Conservation (phyloP, 2,797 vertebrate species). For the Hydrolagus colliei region DNA sequence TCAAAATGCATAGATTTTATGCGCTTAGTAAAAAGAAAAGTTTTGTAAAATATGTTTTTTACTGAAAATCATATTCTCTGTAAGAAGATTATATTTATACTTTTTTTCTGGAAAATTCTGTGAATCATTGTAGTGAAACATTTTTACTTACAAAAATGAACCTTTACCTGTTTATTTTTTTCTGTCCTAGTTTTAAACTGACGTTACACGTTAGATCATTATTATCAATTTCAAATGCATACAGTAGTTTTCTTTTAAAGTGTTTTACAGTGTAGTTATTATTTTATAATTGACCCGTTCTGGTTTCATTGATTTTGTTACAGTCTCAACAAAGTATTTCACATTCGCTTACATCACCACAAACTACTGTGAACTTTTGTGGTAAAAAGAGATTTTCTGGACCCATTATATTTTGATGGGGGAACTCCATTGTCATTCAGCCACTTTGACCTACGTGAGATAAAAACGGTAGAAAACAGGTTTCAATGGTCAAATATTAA, state of each 20-base stretch:
- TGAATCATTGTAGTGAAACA: conserved; percentile 51
- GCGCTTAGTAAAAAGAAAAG: conserved; percentile 60
- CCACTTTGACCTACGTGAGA: background rate
- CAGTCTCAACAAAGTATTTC: conserved; percentile 11
- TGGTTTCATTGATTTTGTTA: conserved; percentile 30
- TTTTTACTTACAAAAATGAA: conserved; percentile 29
- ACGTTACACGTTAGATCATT: conserved; percentile 29
- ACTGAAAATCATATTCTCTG: conserved; percentile 65
- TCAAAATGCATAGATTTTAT: conserved; percentile 40
- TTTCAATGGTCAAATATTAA: background rate
- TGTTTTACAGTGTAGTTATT: conserved; percentile 30
- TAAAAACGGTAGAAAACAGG: background rate
- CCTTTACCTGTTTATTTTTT: conserved; percentile 23
- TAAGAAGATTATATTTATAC: conserved; percentile 77
- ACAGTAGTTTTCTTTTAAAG: conserved; percentile 29
- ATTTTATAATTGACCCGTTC: conserved; percentile 26
- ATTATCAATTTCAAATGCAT: conserved; percentile 25
- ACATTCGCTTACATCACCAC: conserved; percentile 8
- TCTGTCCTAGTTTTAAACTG: conserved; percentile 27
- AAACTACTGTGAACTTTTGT: conserved; percentile 14
- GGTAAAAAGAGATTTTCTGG: background rate
- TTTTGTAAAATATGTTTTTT: conserved; percentile 77
- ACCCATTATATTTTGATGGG: background rate
- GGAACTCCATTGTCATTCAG: conserved; percentile 18
- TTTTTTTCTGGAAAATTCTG: conserved; percentile 45